Percentiles rank a stretch among this genome's conserved stretches.
These are phyloP conservation scores for Pachypanchax playfairii DNA, from an alignment of 2,113 vertebrate genomes.

Conservation along the genomic window DNA sequence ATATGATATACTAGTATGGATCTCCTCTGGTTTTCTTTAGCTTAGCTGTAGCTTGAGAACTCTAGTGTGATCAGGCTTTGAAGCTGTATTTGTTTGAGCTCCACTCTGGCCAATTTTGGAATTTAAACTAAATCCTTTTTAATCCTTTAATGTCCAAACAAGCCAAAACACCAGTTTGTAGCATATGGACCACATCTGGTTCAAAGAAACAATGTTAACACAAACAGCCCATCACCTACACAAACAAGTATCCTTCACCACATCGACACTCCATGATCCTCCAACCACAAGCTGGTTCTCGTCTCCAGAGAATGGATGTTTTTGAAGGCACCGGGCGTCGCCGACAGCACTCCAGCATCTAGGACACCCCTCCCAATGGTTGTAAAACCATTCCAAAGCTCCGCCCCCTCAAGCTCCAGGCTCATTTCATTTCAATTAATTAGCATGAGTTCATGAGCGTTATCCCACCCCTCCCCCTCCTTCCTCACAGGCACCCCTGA, in stretches of 20 bases:
- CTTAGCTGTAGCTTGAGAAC: no score
- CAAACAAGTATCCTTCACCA: background rate
- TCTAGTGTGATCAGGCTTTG: no score
- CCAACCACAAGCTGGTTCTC: background rate
- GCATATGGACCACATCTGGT: background rate
- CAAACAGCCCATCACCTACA: background rate
- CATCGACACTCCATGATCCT: background rate
- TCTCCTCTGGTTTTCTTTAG: no score
- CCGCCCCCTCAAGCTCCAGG: slow-evolving; percentile 57
- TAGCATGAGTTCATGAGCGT: slow-evolving; percentile 61
- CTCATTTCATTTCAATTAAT: slow-evolving; percentile 73
- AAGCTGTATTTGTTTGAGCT: no score
- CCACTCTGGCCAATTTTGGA: no score
- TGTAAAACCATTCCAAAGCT: slow-evolving; percentile 44
- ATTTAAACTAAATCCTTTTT: no score
- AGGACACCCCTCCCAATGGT: slow-evolving; percentile 30
- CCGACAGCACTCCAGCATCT: slow-evolving; percentile 25
- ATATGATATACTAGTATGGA: no score
- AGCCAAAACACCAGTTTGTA: background rate
- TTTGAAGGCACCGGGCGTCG: slow-evolving; percentile 27
- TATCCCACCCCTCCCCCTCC: slow-evolving; percentile 6
- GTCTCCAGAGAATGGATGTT: slow-evolving; percentile 15
- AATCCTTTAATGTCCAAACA: no score
- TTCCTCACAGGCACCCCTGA: slow-evolving; percentile 29
- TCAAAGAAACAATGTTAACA: background rate